Conservation (phyloP, 2,113 vertebrate species). For the Cricetomys ansorgei region DNA sequence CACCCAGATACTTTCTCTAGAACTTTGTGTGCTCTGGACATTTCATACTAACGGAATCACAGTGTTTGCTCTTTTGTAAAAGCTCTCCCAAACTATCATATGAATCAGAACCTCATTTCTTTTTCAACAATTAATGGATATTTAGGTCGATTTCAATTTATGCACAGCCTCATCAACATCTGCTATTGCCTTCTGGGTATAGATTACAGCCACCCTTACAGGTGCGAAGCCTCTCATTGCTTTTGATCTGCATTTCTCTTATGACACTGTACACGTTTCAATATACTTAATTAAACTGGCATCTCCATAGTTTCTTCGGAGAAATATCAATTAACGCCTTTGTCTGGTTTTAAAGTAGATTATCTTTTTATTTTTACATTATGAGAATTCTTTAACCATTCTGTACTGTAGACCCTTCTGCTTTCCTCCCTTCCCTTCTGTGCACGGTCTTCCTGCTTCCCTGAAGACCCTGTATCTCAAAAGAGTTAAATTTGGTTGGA, state of each 20-base stretch:
- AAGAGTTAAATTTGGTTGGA: not conserved
- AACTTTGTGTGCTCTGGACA: not conserved
- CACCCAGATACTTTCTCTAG: not conserved
- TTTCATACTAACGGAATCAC: not conserved
- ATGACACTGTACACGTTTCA: not conserved
- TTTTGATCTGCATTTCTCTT: not conserved
- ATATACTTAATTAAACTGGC: not conserved
- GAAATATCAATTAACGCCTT: not conserved
- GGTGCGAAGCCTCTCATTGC: not conserved
- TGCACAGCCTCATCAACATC: not conserved
- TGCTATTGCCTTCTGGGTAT: not conserved
- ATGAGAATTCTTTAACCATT: not conserved
- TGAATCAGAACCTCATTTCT: not conserved
- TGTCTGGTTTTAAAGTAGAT: constrained; percentile 17
- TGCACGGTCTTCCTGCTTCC: not conserved
- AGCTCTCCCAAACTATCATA: not conserved
- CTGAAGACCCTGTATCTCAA: not conserved
- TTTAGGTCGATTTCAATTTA: not conserved
- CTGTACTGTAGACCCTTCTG: not conserved
- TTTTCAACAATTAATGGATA: not conserved
- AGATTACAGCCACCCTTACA: not conserved
- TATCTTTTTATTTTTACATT: not conserved
- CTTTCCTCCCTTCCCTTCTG: not conserved
- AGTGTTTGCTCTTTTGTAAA: not conserved
- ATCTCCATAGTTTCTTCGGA: not conserved